Evolutionary conservation across 2,888 invertebrate species (phyloP).

Genomic region (Athalia rosae): DNA sequence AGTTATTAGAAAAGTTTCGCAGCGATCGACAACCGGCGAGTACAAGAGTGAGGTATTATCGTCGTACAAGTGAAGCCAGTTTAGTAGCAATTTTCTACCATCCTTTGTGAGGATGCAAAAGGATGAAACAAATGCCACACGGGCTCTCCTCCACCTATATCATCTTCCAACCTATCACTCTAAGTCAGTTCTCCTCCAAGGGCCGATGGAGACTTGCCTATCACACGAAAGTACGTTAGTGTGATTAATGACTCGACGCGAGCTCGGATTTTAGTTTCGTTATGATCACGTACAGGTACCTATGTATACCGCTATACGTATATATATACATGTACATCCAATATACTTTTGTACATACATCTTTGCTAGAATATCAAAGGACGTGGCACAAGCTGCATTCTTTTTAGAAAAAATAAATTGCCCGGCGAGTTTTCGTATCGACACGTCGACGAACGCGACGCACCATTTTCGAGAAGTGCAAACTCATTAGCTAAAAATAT

Average conservation of each 20-base stretch:
- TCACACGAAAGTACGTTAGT: slow-evolving; percentile 34
- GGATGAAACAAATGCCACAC: slow-evolving; percentile 40
- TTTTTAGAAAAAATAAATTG: no score
- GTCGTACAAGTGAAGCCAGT: slow-evolving; percentile 11
- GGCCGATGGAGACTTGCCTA: slow-evolving; percentile 32
- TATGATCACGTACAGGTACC: slow-evolving; percentile 36
- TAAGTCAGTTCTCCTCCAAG: slow-evolving; percentile 37
- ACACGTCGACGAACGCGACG: no score
- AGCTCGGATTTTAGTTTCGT: slow-evolving; percentile 43
- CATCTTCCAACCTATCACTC: slow-evolving; percentile 43
- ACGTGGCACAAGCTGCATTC: neutral
- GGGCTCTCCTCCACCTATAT: slow-evolving; percentile 36
- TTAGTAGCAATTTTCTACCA: slow-evolving; percentile 13
- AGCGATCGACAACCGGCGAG: neutral
- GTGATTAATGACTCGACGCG: slow-evolving; percentile 44
- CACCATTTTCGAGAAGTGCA: no score
- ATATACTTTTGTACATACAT: slow-evolving; percentile 38
- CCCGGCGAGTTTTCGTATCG: no score
- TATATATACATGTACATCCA: neutral
- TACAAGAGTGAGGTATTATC: slow-evolving; percentile 3
- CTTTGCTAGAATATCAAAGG: slow-evolving; percentile 26
- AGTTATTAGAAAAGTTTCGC: neutral
- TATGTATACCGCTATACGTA: no score
- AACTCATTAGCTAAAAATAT: no score
- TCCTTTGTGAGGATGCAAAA: neutral